Evolutionary conservation across 2,888 invertebrate genomes (phyloP).

Genomic region (Drosophila borealis): DNA sequence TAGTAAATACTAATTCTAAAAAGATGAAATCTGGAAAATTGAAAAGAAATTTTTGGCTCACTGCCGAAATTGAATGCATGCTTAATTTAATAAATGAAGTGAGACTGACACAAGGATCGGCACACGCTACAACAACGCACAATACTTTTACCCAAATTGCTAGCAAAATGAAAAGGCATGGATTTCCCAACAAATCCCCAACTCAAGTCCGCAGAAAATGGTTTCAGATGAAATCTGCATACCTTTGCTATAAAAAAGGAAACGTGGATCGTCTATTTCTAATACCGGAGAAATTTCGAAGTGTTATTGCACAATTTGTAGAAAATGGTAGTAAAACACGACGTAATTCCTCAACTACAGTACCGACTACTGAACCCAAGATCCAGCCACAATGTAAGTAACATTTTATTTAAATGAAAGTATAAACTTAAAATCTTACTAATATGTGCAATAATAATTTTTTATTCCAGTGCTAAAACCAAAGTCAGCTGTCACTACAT

Average conservation of each 20-base stretch:
- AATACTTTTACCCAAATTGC: constrained; percentile 80
- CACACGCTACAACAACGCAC: constrained; percentile 72
- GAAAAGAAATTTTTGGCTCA: constrained; percentile 80
- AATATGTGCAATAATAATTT: not conserved
- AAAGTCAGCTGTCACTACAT: constrained; percentile 48
- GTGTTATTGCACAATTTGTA: constrained; percentile 78
- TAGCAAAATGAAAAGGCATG: constrained; percentile 76
- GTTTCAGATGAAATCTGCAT: constrained; percentile 83
- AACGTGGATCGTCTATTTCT: constrained; percentile 78
- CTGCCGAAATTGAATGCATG: constrained; percentile 82
- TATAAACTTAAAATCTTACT: not conserved
- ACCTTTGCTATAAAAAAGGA: constrained; percentile 80
- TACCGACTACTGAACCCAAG: constrained; percentile 17
- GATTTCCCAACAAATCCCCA: constrained; percentile 80
- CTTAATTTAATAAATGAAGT: constrained; percentile 76
- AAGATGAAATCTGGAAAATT: constrained; percentile 75
- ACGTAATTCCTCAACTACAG: constrained; percentile 13
- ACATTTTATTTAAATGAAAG: not conserved
- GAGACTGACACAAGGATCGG: constrained; percentile 64
- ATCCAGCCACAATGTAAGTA: constrained; percentile 29
- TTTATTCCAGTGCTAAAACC: constrained; percentile 7
- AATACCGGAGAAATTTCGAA: constrained; percentile 78
- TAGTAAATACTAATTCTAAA: constrained; percentile 3
- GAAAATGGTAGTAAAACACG: constrained; percentile 71
- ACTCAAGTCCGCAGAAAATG: constrained; percentile 80